Percentiles rank a stretch among this genome's conserved stretches.
Conservation (phyloP, 2,797 vertebrate genomes). For the Antennarius maculatus region DNA sequence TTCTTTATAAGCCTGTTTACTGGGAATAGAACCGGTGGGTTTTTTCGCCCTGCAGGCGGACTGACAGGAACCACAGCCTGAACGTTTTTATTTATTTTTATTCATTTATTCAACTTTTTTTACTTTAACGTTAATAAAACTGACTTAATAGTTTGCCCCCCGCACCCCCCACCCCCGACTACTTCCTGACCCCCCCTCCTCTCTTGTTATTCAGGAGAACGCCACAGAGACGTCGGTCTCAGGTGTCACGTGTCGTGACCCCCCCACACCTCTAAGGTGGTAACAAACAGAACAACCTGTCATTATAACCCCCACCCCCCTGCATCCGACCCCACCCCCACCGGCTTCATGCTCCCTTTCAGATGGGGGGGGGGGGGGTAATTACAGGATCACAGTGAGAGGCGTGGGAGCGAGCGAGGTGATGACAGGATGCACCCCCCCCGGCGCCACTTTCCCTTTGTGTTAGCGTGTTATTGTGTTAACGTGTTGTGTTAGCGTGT, state of each 20-base stretch:
- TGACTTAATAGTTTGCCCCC: too few relatives aligned
- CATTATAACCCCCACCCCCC: conserved; percentile 28
- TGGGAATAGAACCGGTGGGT: conserved; percentile 49
- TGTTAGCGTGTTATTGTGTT: conserved; percentile 28
- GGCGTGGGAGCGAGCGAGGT: conserved; percentile 64
- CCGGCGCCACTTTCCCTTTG: conserved; percentile 41
- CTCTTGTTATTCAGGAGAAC: too few relatives aligned
- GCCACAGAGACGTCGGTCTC: too few relatives aligned
- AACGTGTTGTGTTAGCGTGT: conserved; percentile 18
- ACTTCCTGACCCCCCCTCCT: too few relatives aligned
- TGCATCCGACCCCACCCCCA: conserved; percentile 14
- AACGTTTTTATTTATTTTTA: too few relatives aligned
- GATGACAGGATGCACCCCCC: conserved; percentile 54
- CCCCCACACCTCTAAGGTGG: too few relatives aligned
- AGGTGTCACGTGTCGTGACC: too few relatives aligned
- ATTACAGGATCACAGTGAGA: conserved; percentile 71
- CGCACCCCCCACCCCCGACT: too few relatives aligned
- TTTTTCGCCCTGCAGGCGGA: conserved; percentile 56
- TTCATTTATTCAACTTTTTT: too few relatives aligned
- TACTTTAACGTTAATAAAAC: too few relatives aligned
- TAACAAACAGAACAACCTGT: conserved; percentile 9
- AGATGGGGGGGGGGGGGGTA: conserved; percentile 47
- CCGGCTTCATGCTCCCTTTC: conserved; percentile 39
- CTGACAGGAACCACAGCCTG: neutral
- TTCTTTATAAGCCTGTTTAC: conserved; percentile 65